Evolutionary conservation across 2,888 invertebrate species (phyloP).

Genomic region (Chelonus formosanus): DNA sequence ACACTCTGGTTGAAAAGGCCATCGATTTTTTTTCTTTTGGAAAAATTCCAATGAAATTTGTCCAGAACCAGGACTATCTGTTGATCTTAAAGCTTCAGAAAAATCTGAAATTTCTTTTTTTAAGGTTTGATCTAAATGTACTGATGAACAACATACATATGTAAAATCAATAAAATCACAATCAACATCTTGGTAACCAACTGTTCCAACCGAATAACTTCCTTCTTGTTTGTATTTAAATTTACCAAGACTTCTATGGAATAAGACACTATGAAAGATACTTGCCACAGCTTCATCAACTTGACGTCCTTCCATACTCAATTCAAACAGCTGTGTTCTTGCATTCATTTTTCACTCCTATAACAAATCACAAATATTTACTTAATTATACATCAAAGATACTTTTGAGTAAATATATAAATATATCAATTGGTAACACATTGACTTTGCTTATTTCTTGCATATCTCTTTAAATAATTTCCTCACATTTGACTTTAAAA

Average conservation of each 20-base stretch:
- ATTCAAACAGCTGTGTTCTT: slow-evolving; percentile 80
- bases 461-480: slow-evolving; percentile 11
- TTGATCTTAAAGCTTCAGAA: slow-evolving; percentile 79
- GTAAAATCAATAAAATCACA: slow-evolving; percentile 98
- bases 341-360: slow-evolving; percentile 75
- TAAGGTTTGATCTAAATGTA: slow-evolving; percentile 76
- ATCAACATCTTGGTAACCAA: slow-evolving; percentile 95
- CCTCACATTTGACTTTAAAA: neutral
- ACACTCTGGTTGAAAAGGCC: slow-evolving; percentile 88
- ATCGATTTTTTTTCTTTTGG: slow-evolving; percentile 87
- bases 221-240: slow-evolving; percentile 94
- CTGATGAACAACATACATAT: slow-evolving; percentile 93
- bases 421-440: neutral
- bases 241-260: slow-evolving; percentile 90
- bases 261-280: slow-evolving; percentile 91
- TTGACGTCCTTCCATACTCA: slow-evolving; percentile 89
- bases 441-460: slow-evolving; percentile 26
- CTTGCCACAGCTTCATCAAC: slow-evolving; percentile 91
- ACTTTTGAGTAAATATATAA: no score
- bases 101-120: slow-evolving; percentile 81
- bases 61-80: slow-evolving; percentile 74
- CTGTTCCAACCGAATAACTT: slow-evolving; percentile 93
- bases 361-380: slow-evolving; percentile 7
- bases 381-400: no score
- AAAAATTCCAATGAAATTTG: slow-evolving; percentile 96